Percentiles rank a stretch among this genome's conserved stretches.
Conservation (phyloP, 1,140 invertebrate genomes). For the Chlorops oryzae region DNA sequence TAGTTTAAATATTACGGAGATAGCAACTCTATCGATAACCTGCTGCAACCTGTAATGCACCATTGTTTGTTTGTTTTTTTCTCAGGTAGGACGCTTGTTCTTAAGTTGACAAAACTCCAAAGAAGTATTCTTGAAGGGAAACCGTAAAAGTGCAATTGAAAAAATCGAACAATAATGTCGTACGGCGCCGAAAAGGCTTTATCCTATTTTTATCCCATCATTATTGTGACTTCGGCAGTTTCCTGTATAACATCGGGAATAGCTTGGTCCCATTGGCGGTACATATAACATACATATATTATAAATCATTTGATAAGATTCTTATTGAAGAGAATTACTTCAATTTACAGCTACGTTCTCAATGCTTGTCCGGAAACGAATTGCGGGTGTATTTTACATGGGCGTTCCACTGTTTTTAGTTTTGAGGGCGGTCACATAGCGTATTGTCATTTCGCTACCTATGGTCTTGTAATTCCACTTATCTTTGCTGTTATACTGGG, state of each 20-base stretch:
- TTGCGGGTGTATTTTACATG: slow-evolving; percentile 63
- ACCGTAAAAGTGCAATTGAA: too few relatives aligned
- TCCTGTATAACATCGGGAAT: slow-evolving; percentile 55
- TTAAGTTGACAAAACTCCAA: too few relatives aligned
- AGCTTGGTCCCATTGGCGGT: slow-evolving; percentile 61
- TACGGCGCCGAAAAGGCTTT: slow-evolving; percentile 52
- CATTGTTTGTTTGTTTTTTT: too few relatives aligned
- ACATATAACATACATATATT: too few relatives aligned
- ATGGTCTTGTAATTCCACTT: slow-evolving; percentile 54
- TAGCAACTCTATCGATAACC: too few relatives aligned
- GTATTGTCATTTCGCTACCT: slow-evolving; percentile 58
- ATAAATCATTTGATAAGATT: too few relatives aligned
- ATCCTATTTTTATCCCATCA: slow-evolving; percentile 51
- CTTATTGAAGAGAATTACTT: too few relatives aligned
- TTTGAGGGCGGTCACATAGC: slow-evolving; percentile 62
- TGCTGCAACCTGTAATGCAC: too few relatives aligned
- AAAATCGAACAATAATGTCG: slow-evolving; percentile 32
- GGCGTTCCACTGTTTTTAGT: slow-evolving; percentile 53
- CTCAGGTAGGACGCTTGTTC: too few relatives aligned
- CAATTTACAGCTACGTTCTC: slow-evolving; percentile 54
- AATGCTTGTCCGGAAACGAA: slow-evolving; percentile 57
- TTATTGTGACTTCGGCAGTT: slow-evolving; percentile 50
- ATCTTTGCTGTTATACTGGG: slow-evolving; percentile 54
- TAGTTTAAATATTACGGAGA: too few relatives aligned
- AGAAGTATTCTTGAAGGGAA: too few relatives aligned